Base-by-base conservation (phyloP, 2,113 vertebrate species). In the Orthonyx spaldingii region DNA sequence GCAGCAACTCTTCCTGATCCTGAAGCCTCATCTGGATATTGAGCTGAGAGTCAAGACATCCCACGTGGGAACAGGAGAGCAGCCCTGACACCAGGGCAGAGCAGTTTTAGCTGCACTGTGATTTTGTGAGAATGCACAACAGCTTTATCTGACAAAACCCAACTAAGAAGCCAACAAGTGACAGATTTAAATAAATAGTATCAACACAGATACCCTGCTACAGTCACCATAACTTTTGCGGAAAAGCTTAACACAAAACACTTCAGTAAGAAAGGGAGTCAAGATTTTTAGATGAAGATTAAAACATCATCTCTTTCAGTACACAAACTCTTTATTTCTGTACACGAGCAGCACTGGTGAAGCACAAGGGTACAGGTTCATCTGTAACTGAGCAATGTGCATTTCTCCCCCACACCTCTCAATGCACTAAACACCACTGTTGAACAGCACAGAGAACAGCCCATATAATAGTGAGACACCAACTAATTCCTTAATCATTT, bases 111-210 rank as follows among this genome's bases (percentile, higher is more conserved):
- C 16, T 41, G 39, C 20, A 3, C 64, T 53, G 19, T 68, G 61
- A 60, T 75, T 53, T 16, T 0, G 0, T 22, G 24, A 72, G 21
- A 11, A 61, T 0, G 1, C 5, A n/a, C 28, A 84, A 52, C n/a
- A 53, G n/a, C 42, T 87, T 35, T 15, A 33, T 37, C 26, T 71
- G 44, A 59, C 39, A 68, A 65, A 81, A 57, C 26, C 42, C 23
- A 56, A 42, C 47, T 37, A 60, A 32, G 75, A 64, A 64, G 41
- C 17, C 50, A 87, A 9, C 17, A 57, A 35, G 26, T 49, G 42
- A 39, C 56, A 69, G 57, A 63, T 1, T 74, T 42, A 59, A 84
- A 64, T 44, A 49, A 68, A 50, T 4, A 42, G 14, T 21, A 66
- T 33, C 66, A 93, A 83, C 52, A 60, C 1, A 64, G 13, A 61